These are phyloP conservation scores for Lydus trimaculatus DNA, from an alignment of 2,888 invertebrate species.

Conservation along the genomic window DNA sequence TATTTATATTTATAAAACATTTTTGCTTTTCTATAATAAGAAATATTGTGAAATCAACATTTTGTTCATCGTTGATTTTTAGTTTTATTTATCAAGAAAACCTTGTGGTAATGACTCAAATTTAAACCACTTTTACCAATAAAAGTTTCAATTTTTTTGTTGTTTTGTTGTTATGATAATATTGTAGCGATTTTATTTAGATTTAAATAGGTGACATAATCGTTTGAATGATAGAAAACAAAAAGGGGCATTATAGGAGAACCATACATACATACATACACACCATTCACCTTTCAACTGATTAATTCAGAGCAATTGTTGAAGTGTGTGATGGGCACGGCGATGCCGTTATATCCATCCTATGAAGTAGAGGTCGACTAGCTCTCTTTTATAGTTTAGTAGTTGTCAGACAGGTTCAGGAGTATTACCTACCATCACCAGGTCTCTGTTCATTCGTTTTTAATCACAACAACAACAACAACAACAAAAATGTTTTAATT, in stretches of 20 bases:
- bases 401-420: constrained; percentile 48
- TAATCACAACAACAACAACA: too few relatives aligned
- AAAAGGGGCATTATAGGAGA: not conserved
- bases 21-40: not conserved
- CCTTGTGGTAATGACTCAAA: not conserved
- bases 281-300: constrained; percentile 22
- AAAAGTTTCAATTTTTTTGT: not conserved
- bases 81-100: not conserved
- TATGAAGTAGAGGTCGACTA: constrained; percentile 31
- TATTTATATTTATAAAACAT: constrained; percentile 6
- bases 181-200: not conserved
- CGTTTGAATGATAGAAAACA: not conserved
- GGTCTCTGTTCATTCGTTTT: constrained; percentile 16
- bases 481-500: not conserved
- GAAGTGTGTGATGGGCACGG: constrained; percentile 33
- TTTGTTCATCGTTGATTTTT: not conserved
- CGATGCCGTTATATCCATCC: constrained; percentile 41
- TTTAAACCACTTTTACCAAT: constrained; percentile 4
- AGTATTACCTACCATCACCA: constrained; percentile 30
- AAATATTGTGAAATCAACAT: constrained; percentile 1
- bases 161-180: not conserved
- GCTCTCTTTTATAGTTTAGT: constrained; percentile 25
- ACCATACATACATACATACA: too few relatives aligned
- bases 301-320: constrained; percentile 39
- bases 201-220: not conserved